These are phyloP conservation scores for Sciaenops ocellatus DNA, from an alignment of 2,797 vertebrate species.

Conservation along the genomic window DNA sequence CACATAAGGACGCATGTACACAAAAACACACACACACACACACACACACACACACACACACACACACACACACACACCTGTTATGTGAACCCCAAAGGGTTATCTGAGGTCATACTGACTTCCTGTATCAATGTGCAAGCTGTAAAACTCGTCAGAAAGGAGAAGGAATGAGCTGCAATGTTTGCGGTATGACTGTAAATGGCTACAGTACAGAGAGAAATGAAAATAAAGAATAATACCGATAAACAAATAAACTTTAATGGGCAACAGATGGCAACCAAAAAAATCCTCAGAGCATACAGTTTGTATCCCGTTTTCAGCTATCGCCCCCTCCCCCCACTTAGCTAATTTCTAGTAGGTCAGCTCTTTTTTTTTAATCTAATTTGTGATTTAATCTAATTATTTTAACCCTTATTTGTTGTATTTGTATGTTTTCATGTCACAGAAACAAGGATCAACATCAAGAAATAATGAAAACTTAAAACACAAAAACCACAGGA, in stretches of 20 bases:
- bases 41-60: slow-evolving; percentile 25
- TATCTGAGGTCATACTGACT: slow-evolving; percentile 54
- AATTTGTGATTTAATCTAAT: slow-evolving; percentile 23
- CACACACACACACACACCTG: slow-evolving; percentile 27
- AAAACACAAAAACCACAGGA: slow-evolving; percentile 55
- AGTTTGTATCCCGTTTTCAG: slow-evolving; percentile 54
- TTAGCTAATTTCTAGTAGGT: slow-evolving; percentile 50
- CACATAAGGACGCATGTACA: slow-evolving; percentile 30
- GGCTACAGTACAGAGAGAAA: slow-evolving; percentile 59
- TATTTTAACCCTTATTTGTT: slow-evolving; percentile 30
- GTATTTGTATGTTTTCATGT: slow-evolving; percentile 47
- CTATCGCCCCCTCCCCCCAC: neutral
- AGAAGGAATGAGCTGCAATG: slow-evolving; percentile 30
- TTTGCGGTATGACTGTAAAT: slow-evolving; percentile 39
- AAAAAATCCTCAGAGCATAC: slow-evolving; percentile 72
- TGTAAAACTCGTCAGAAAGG: slow-evolving; percentile 17
- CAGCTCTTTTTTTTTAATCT: slow-evolving; percentile 31
- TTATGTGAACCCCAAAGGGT: slow-evolving; percentile 41
- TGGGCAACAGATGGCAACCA: slow-evolving; percentile 80
- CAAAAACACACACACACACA: slow-evolving; percentile 10
- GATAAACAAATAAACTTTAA: slow-evolving; percentile 84
- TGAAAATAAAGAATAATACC: slow-evolving; percentile 73
- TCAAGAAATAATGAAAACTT: slow-evolving; percentile 64
- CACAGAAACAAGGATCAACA: slow-evolving; percentile 63
- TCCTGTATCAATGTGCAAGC: slow-evolving; percentile 44